Evolutionary conservation across 2,797 vertebrate genomes (phyloP), one percentile per base, ranked within the genome.

Genomic region (Ataeniobius toweri): DNA sequence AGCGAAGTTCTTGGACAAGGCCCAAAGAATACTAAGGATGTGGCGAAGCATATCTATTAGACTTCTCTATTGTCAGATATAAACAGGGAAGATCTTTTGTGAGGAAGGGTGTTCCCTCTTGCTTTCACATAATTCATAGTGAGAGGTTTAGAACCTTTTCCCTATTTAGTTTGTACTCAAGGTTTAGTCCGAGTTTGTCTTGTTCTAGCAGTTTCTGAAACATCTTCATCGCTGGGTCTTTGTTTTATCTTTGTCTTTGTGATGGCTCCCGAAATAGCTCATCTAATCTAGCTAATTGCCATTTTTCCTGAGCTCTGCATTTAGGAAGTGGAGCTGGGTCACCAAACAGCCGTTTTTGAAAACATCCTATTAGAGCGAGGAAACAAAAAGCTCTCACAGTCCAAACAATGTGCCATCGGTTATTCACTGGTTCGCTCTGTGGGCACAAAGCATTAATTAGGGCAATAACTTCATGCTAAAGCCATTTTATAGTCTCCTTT

Each of bases 381-480:
- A 90, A 88, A 93, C 93, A 94, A 92, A 94, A 89, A 91, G 77
- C 85, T 87, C 85, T 85, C 85, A 89, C 87, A 87, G 76, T 81
- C 75, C 56, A 3, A 88, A 92, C 92, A 92, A 94, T 90, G 90
- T 84, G 80, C 88, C 85, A 78, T 84, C 71, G 88, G 83, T 86
- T 78, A 79, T 89, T 92, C 91, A 93, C 94, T 91, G 55, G 80
- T 92, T 94, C 83, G 80, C 83, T 84, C 85, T 88, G 88, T 80
- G 86, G 81, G 70, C 89, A 93, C 92, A 93, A 95, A 94, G 93
- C 92, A 94, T 96, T 97, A 97, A 97, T 97, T 96, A 97, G 96
- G 96, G 96, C 96, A 95, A 93, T 96, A 96, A 96, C 93, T 94
- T 95, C 95, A 95, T 95, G 94, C 91, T 72, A 91, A 93, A 95